These are phyloP conservation scores for Lophura swinhoii DNA, from an alignment of 2,797 vertebrate genomes.

Conservation along the genomic window DNA sequence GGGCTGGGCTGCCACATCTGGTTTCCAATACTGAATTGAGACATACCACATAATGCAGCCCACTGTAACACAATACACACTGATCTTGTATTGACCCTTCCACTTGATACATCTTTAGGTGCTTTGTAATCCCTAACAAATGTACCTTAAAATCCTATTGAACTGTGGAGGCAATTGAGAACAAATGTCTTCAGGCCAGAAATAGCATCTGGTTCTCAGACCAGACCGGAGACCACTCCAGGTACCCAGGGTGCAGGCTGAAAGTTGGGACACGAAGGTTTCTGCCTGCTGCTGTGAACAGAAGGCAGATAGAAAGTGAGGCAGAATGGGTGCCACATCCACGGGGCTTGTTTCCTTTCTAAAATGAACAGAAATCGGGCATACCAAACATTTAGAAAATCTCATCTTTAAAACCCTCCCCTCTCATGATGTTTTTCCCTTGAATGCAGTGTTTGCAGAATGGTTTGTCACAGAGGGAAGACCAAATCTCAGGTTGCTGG, in stretches of 20 bases:
- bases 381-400: not conserved
- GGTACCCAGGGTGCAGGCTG: not conserved
- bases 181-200: slow-evolving; percentile 63
- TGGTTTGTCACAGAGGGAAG: not conserved
- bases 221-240: not conserved
- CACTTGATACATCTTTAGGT: slow-evolving; percentile 61
- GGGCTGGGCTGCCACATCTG: slow-evolving; percentile 42
- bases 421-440: not conserved
- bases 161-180: slow-evolving; percentile 57
- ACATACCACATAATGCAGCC: slow-evolving; percentile 24
- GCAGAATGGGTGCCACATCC: not conserved
- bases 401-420: not conserved
- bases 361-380: not conserved
- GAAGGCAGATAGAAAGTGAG: not conserved
- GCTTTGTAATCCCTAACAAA: slow-evolving; percentile 70
- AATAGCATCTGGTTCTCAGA: slow-evolving; percentile 14
- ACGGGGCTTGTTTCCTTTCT: not conserved
- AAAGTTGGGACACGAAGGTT: not conserved
- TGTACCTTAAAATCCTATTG: slow-evolving; percentile 63
- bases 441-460: not conserved
- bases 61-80: slow-evolving; percentile 41
- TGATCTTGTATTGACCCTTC: slow-evolving; percentile 63
- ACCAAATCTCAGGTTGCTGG: not conserved
- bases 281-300: not conserved
- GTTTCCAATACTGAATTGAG: slow-evolving; percentile 45